These are phyloP conservation scores for Cheiracanthium punctorium DNA, from an alignment of 2,888 invertebrate species.

Conservation along the genomic window DNA sequence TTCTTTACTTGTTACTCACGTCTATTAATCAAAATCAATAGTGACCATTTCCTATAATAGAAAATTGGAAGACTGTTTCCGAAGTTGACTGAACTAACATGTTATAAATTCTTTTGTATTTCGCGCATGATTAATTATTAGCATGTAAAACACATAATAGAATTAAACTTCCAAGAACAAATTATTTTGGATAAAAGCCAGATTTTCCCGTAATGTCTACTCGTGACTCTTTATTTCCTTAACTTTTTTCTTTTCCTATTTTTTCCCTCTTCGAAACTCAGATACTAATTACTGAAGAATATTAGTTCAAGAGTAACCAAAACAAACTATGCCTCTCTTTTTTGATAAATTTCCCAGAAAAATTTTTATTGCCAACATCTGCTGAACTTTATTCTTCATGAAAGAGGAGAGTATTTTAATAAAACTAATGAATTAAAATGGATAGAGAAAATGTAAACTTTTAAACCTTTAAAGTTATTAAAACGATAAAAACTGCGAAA, in stretches of 20 bases:
- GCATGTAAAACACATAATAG: not conserved
- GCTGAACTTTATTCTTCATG: not conserved
- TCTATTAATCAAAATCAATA: too few species aligned
- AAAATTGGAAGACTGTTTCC: too few species aligned
- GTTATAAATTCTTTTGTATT: not conserved
- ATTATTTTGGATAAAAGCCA: constrained; percentile 7
- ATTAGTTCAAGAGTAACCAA: not conserved
- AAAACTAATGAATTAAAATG: too few species aligned
- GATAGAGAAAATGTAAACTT: too few species aligned
- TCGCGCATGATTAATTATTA: not conserved
- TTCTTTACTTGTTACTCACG: too few species aligned
- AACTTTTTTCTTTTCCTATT: not conserved
- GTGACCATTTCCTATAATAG: too few species aligned
- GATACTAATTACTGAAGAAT: not conserved
- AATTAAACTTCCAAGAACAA: not conserved
- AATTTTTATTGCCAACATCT: not conserved
- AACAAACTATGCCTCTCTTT: not conserved
- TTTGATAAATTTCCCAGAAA: not conserved
- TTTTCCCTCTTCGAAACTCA: not conserved
- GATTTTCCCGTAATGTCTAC: not conserved
- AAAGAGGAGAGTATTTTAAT: too few species aligned
- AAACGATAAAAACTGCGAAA: too few species aligned
- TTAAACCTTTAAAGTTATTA: too few species aligned
- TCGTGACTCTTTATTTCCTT: not conserved
- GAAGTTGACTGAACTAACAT: not conserved